phyloP scores from a whole-genome alignment of 1,140 invertebrate species.

The Lasioglossum albipes region DNA sequence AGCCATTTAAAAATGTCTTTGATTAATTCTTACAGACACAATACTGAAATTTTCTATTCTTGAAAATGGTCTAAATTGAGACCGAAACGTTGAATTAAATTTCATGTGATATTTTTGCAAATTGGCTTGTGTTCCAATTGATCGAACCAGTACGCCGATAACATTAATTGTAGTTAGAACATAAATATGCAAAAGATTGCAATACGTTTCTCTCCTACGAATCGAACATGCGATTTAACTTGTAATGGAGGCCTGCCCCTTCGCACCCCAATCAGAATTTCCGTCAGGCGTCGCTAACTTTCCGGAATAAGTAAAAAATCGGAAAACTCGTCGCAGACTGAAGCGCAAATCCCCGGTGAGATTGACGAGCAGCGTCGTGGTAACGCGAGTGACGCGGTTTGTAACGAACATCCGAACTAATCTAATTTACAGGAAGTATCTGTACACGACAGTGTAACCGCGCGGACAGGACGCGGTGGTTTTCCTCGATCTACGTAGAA shows the following conservation, averaged over 20 bases:
- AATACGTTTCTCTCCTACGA: no score
- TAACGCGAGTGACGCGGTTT: constrained; percentile 44
- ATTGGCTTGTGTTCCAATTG: no score
- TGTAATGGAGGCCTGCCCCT: constrained; percentile 1
- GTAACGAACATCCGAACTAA: constrained; percentile 65
- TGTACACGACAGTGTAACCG: constrained; percentile 56
- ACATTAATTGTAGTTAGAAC: no score
- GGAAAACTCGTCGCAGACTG: constrained; percentile 43
- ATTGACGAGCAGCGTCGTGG: constrained; percentile 29
- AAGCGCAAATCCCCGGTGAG: constrained; percentile 39
- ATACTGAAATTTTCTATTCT: no score
- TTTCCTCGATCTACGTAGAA: constrained; percentile 47
- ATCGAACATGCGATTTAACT: constrained; percentile 31
- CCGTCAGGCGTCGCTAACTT: constrained; percentile 26
- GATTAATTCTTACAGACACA: no score
- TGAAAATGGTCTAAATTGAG: no score
- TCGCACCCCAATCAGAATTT: constrained; percentile 51
- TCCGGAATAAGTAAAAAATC: constrained; percentile 57
- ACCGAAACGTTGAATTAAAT: no score
- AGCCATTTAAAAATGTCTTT: no score
- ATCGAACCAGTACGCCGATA: no score
- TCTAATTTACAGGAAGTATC: constrained; percentile 58
- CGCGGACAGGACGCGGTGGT: constrained; percentile 14
- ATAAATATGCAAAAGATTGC: neutral
- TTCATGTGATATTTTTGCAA: no score